phyloP scores from a whole-genome alignment of 2,888 invertebrate species.

The Noctua janthina region DNA sequence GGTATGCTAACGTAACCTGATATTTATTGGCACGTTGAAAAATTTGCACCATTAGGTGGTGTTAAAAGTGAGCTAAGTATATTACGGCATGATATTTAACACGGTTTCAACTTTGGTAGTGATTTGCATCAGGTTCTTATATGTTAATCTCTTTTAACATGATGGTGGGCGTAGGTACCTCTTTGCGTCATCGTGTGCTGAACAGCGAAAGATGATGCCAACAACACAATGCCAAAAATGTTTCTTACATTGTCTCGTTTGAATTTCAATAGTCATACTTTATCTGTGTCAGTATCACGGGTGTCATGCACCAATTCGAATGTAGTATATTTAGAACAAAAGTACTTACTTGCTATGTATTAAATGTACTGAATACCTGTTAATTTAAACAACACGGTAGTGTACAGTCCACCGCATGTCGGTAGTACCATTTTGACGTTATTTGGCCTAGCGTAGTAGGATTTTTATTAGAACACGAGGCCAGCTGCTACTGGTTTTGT shows the following conservation, averaged over 20 bases:
- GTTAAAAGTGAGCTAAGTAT: constrained; percentile 24
- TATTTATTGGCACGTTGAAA: constrained; percentile 65
- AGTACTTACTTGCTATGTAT: not conserved
- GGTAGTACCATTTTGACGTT: not conserved
- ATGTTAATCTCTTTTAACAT: constrained; percentile 20
- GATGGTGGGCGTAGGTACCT: constrained; percentile 30
- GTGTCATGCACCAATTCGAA: constrained; percentile 11
- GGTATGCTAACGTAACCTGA: constrained; percentile 63
- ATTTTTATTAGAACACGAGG: not conserved
- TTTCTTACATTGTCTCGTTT: not conserved
- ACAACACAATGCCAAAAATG: constrained; percentile 4
- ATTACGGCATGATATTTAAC: constrained; percentile 37
- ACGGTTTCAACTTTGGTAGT: constrained; percentile 28
- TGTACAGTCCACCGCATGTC: not conserved
- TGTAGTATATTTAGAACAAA: not conserved
- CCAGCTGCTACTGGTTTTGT: not conserved
- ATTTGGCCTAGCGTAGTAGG: not conserved
- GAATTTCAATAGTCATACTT: constrained; percentile 4
- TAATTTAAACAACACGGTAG: not conserved
- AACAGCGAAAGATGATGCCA: constrained; percentile 5
- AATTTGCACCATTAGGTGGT: constrained; percentile 59
- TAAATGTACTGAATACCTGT: not conserved
- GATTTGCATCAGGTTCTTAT: constrained; percentile 35
- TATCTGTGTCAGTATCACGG: constrained; percentile 7
- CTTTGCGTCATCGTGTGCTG: constrained; percentile 2